Base-by-base conservation (phyloP, 1,140 invertebrate genomes). In the Drosophila seguyi region DNA sequence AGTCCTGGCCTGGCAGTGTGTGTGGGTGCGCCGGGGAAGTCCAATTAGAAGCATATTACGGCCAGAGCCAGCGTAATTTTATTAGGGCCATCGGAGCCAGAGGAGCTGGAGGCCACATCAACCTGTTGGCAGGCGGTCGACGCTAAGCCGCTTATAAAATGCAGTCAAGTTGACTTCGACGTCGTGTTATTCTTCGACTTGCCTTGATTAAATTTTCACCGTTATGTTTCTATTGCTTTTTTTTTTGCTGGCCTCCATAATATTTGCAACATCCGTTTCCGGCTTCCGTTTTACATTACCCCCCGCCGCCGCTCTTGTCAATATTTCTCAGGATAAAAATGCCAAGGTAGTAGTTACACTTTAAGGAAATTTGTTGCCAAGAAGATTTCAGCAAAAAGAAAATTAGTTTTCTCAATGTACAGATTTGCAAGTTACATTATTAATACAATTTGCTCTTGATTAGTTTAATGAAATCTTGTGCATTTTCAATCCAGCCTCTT, bases 261-360 rank as follows among this genome's bases (percentile, higher is more conserved):
- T 88, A 87, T 87, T 87, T 80, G 84, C 84, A 90, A 81, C 84
- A 87, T 87, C 84, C 84, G 84, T 77, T 88, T 87, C 85, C 84
- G 85, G 73, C 85, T 90, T 88, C 84, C 84, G 84, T 50, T 84
- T 84, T 74, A 74, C 80, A 88, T 87, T 87, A 90, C 56, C 25
- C 57, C 44, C 57, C 44, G 34, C 16, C 27, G n/a, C 8, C 13
- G 18, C 45, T 20, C 22, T 29, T 18, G 22, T 22, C 36, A 6
- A 48, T 38, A 47, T 71, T 73, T 50, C 14, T 44, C 8, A 10
- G 36, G 14, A 36, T 22, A 42, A 34, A 45, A 45, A 39, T 16
- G 67, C 48, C 44, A 59, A 34, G 53, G 10, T 1, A n/a, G 45
- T 47, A 7, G 13, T 10, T 41, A 27, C 57, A 73, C 52, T 73